A percentile compares a stretch with the other conserved stretches of the same genome.
phyloP scores from a whole-genome alignment of 2,113 vertebrate species.

The Nycticorax nycticorax region DNA sequence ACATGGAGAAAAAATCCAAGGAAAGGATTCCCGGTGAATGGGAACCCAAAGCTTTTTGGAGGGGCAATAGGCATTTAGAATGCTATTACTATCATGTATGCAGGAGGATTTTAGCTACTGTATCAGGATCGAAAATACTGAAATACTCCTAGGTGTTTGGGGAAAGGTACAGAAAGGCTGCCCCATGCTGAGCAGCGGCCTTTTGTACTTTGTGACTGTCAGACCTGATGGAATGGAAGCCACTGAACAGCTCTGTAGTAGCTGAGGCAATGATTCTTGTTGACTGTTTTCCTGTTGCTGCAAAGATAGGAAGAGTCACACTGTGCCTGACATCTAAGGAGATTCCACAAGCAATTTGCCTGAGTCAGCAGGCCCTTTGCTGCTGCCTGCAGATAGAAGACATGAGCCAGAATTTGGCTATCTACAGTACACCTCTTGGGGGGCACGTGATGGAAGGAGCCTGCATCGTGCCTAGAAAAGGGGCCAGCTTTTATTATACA shows the following conservation, averaged over 20 bases:
- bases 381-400: constrained; percentile 35
- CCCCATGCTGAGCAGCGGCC: not conserved
- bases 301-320: not conserved
- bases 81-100: not conserved
- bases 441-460: not conserved
- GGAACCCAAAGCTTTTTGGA: not conserved
- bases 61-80: not conserved
- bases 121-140: not conserved
- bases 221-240: not conserved
- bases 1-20: not conserved
- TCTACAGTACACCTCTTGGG: not conserved
- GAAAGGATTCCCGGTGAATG: not conserved
- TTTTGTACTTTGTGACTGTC: not conserved
- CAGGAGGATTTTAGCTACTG: not conserved
- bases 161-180: not conserved
- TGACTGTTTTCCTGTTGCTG: constrained; percentile 29
- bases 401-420: not conserved
- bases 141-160: not conserved
- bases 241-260: not conserved
- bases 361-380: constrained; percentile 27
- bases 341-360: not conserved
- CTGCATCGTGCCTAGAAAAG: not conserved
- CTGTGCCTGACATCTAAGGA: not conserved
- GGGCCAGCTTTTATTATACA: not conserved
- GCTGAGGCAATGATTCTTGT: not conserved